Conservation (phyloP, 2,888 invertebrate species). For the Temnothorax ravouxi region DNA sequence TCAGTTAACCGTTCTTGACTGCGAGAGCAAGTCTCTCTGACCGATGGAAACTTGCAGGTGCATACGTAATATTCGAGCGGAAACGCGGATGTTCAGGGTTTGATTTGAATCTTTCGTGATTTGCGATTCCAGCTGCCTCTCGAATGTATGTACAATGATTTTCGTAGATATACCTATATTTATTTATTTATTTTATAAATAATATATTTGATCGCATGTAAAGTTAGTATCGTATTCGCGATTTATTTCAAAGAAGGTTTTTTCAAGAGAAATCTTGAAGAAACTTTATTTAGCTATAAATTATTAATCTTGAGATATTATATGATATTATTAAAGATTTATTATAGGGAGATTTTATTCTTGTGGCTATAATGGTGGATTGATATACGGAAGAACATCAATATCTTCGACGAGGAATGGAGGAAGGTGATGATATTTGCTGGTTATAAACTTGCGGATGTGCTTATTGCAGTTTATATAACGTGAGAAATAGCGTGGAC, state of each 20-base stretch:
- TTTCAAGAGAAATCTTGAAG: not conserved
- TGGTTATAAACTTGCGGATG: not conserved
- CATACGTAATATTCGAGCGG: not conserved
- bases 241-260: not conserved
- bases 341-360: not conserved
- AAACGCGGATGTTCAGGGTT: not conserved
- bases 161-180: not conserved
- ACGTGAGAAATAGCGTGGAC: constrained; percentile 2
- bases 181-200: not conserved
- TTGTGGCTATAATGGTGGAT: not conserved
- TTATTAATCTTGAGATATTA: constrained; percentile 1
- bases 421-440: not conserved
- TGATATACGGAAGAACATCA: not conserved
- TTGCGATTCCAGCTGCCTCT: not conserved
- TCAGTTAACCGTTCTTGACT: constrained; percentile 34
- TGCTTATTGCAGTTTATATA: not conserved
- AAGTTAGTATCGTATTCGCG: not conserved
- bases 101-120: not conserved
- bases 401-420: not conserved
- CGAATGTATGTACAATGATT: not conserved
- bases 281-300: not conserved
- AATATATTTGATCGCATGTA: not conserved
- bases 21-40: not conserved
- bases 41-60: not conserved
- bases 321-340: not conserved